Percentiles rank a stretch among this genome's conserved stretches.
Conservation (phyloP, 35 echinoderm and acorn worm species). For the Lytechinus pictus region DNA sequence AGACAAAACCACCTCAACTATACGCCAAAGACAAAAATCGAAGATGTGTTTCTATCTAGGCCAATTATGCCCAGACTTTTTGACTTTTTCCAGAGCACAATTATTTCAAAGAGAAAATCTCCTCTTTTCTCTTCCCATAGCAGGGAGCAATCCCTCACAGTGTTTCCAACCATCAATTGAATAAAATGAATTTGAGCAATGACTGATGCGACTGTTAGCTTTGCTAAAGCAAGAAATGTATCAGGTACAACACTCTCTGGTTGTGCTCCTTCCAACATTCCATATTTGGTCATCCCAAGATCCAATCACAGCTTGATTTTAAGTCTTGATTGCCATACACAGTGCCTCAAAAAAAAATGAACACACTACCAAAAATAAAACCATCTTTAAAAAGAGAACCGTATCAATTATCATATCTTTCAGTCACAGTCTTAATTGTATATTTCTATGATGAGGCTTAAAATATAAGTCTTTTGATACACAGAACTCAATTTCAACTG, state of each 20-base stretch:
- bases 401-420: neutral
- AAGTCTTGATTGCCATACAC: neutral
- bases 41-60: slow-evolving; percentile 36
- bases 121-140: slow-evolving; percentile 32
- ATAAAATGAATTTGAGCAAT: slow-evolving; percentile 31
- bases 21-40: slow-evolving; percentile 19
- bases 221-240: slow-evolving; percentile 27
- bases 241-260: neutral
- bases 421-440: neutral
- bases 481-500: neutral
- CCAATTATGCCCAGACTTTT: slow-evolving; percentile 47
- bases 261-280: neutral
- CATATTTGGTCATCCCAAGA: neutral
- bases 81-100: slow-evolving; percentile 24
- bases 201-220: slow-evolving; percentile 31
- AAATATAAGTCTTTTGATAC: neutral
- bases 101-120: slow-evolving; percentile 6
- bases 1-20: neutral
- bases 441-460: neutral
- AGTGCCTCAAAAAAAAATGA: neutral
- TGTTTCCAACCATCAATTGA: slow-evolving; percentile 4
- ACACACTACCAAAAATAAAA: neutral
- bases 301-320: slow-evolving; percentile 40
- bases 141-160: neutral
- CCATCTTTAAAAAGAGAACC: neutral